Base-by-base conservation (phyloP, 30 jellyfish, hydroid and myxozoan species). In the Nemopilema nomurai region DNA sequence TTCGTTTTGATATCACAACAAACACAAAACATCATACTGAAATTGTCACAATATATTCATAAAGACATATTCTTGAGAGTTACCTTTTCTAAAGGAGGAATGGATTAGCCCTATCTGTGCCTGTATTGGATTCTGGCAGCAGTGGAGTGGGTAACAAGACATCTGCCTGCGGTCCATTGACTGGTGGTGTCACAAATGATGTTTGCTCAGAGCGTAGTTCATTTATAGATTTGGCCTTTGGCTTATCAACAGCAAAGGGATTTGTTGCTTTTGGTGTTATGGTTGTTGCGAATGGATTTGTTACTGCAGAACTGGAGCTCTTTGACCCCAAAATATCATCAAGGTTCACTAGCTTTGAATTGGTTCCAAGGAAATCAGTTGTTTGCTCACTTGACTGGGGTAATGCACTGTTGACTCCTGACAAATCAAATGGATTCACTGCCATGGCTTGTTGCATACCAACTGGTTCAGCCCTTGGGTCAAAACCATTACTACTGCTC, bases 171-270 rank as follows among this genome's bases (percentile, higher is more conserved):
- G 83, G 87, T 28, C 77, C 88, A 51, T 82, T 89, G 67, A 86
- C 41, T 18, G 85, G 32, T 7, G 80, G 91, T 23, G 92, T 73
- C 8, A 70, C 85, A 84, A 77, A 83, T 8, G 93, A 66, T 8
- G 87, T 83, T 71, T 94, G 96, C 77, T 82, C 77, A 1, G 83
- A 80, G 62, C 99, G 88, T 18, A 94, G 87, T 89, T 94, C 99
- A 67, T 94, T 94, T 32, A 94, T 94, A 13, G 99, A 94, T 79
- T 94, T 94, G 0, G 99, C 98, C 85, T 94, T 94, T 24, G 99
- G 97, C 67, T 94, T 94, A n/a, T 94, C 99, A 63, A 82, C 97
- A 50, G 88, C 78, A 72, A 94, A 94, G 0, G 99, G 99, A 79
- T 94, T 94, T 16, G 97, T 84, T 28, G 90, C 87, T 49, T 82